Evolutionary conservation across 2,797 vertebrate species (phyloP), one percentile per base, ranked within the genome.

Genomic region (Stomatorhinus walkeri): DNA sequence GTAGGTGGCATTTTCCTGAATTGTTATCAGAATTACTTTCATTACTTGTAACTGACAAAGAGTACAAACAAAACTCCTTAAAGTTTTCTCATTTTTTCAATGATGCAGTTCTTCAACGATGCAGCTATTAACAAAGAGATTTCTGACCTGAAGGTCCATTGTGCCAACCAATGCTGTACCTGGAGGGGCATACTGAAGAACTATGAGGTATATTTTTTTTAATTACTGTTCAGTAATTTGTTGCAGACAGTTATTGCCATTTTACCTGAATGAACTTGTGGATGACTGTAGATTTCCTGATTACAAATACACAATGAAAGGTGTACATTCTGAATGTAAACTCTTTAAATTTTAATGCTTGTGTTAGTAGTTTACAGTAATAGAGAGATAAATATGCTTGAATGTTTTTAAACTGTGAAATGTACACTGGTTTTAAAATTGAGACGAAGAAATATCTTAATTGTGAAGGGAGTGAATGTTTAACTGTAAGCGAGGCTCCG

Each of bases 121-220:
- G 93, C 93, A 48, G 95, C 96, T 89, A 94, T 95, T 86, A 95
- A 95, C 89, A 95, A 96, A 90, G 96, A 96, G 92, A 96, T 96
- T 89, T 94, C 93, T 59, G 95, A 95, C 0, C 91, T 96, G 89
- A 91, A 87, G 86, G 96, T 96, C 1, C 95, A 91, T 90, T 96
- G 96, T 59, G 91, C 92, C 59, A 95, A 93, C 90, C 91, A 90
- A 0, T 94, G 95, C 40, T 96, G 96, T 92, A 91, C 76, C 19
- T 96, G 96, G 96, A 94, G 91, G 64, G 95, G 94, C 0, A 87
- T 89, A 56, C 92, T 96, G 90, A 94, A 91, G 85, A 92, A 94
- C 68, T 95, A 95, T 89, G 95, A 96, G 90, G 96, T 96, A 92
- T 90, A 56, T n/a, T 40, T 51, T 85, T 84, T 85, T 0, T 5